These are phyloP conservation scores for Hemichromis elongatus DNA, from an alignment of 2,113 vertebrate genomes.

Conservation along the genomic window DNA sequence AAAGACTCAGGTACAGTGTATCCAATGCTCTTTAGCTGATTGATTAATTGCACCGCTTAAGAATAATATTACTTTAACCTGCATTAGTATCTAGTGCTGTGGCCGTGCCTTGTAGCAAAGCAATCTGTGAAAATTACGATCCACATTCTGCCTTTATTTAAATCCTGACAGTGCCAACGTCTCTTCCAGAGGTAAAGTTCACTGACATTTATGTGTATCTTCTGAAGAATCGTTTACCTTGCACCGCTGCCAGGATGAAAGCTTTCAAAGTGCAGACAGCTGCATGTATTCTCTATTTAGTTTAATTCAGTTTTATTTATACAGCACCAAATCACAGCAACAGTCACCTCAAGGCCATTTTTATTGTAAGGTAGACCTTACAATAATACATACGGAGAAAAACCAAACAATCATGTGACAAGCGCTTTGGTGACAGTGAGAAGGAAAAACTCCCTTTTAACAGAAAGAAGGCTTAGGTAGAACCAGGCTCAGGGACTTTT, in stretches of 20 bases:
- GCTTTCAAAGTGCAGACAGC: neutral
- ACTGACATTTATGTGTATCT: neutral
- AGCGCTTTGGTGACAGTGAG: neutral
- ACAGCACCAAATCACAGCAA: neutral
- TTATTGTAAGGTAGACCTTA: neutral
- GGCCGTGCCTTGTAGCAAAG: neutral
- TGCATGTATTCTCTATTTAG: neutral
- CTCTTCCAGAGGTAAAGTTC: neutral
- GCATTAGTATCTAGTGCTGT: neutral
- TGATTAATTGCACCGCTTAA: neutral
- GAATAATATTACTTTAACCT: neutral
- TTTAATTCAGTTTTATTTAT: neutral
- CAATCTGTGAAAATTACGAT: neutral
- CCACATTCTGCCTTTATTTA: neutral
- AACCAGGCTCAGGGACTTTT: neutral
- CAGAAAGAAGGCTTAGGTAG: neutral
- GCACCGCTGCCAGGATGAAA: neutral
- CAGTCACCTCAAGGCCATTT: neutral
- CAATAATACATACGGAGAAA: neutral
- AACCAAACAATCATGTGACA: accelerated
- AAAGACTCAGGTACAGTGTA: neutral
- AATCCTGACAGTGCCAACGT: neutral
- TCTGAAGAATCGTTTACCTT: neutral
- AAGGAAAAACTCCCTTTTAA: neutral
- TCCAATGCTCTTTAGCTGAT: neutral